phyloP scores from a whole-genome alignment of 2,888 invertebrate species.

The Agrotis clavis region DNA sequence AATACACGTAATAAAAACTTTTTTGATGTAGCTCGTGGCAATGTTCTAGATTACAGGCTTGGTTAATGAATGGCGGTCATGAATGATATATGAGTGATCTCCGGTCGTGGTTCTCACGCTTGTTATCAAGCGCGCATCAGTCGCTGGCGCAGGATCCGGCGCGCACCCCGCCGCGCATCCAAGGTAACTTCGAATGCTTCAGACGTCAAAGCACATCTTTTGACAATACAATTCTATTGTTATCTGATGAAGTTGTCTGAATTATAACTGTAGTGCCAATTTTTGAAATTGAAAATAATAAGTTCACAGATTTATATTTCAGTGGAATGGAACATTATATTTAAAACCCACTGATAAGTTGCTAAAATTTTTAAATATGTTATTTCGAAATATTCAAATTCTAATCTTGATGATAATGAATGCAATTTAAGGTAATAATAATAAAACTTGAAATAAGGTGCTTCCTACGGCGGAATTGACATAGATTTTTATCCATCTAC shows the following conservation, averaged over 20 bases:
- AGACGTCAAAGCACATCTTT: slow-evolving; percentile 40
- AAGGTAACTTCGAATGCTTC: slow-evolving; percentile 49
- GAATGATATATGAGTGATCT: slow-evolving; percentile 58
- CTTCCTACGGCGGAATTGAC: slow-evolving; percentile 54
- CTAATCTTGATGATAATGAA: slow-evolving; percentile 13
- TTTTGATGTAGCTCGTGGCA: slow-evolving; percentile 47
- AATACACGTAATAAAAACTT: slow-evolving; percentile 32
- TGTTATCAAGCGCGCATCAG: slow-evolving; percentile 58
- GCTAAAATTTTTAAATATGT: slow-evolving; percentile 13
- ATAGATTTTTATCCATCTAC: slow-evolving; percentile 50
- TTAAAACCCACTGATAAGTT: not conserved
- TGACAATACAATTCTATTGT: slow-evolving; percentile 36
- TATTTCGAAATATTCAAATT: slow-evolving; percentile 21
- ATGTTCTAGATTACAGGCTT: slow-evolving; percentile 60
- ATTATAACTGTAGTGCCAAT: slow-evolving; percentile 28
- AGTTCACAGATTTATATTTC: slow-evolving; percentile 2
- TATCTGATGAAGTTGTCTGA: slow-evolving; percentile 48
- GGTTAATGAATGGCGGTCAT: slow-evolving; percentile 53
- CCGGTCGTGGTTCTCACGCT: slow-evolving; percentile 60
- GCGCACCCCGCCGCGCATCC: slow-evolving; percentile 38
- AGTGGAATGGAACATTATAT: slow-evolving; percentile 4
- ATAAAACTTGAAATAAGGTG: slow-evolving; percentile 42
- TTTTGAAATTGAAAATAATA: slow-evolving; percentile 23
- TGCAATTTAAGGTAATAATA: slow-evolving; percentile 28
- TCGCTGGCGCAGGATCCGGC: slow-evolving; percentile 48